phyloP scores from a whole-genome alignment of 2,888 invertebrate genomes.

The Sepioteuthis lessoniana region DNA sequence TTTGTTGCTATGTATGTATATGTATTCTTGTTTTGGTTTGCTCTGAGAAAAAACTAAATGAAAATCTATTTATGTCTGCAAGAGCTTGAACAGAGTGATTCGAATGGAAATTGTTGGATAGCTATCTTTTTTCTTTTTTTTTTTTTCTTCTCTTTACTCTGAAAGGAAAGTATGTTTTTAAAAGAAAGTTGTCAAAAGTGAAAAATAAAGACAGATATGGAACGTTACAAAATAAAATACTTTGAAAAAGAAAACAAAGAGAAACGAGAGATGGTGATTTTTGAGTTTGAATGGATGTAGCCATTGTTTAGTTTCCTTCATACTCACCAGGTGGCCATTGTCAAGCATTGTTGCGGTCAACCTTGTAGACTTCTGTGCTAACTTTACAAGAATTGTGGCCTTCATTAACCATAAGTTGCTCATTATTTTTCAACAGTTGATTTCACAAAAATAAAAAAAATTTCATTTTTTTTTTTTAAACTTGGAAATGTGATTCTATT shows the following conservation, averaged over 20 bases:
- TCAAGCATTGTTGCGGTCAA: slow-evolving; percentile 11
- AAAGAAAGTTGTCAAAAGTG: neutral
- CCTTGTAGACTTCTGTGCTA: slow-evolving; percentile 16
- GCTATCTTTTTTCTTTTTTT: neutral
- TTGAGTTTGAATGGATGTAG: slow-evolving; percentile 33
- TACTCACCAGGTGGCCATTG: slow-evolving; percentile 21
- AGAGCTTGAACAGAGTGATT: neutral
- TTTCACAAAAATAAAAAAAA: neutral
- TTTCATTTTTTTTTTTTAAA: neutral
- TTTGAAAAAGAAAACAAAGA: neutral
- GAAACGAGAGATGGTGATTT: neutral
- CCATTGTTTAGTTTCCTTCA: slow-evolving; percentile 13
- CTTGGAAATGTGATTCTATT: neutral
- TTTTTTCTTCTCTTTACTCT: neutral
- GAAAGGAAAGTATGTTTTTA: neutral
- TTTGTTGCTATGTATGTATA: neutral
- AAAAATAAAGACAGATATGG: neutral
- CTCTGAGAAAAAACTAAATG: neutral
- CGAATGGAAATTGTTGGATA: neutral
- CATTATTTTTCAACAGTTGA: slow-evolving; percentile 25
- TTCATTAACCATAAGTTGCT: neutral
- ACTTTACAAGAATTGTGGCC: slow-evolving; percentile 33
- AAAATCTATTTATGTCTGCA: slow-evolving; percentile 23
- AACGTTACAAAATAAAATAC: neutral
- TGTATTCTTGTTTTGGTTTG: neutral